Base-by-base conservation (phyloP, 2,113 vertebrate genomes). In the Macquaria ambigua region DNA sequence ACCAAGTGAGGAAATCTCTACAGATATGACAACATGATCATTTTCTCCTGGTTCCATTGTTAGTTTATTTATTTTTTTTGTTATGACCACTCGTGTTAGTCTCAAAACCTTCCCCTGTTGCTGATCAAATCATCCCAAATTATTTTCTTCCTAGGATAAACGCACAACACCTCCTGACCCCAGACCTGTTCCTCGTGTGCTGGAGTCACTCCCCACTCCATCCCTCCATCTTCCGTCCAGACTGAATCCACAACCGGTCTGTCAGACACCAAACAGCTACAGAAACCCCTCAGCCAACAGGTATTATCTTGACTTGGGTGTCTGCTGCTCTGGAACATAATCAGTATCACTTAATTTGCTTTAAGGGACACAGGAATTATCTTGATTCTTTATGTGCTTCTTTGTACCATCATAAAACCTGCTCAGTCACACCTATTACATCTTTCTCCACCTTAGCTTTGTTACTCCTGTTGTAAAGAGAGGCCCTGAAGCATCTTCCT, bases 381-480 rank as follows among this genome's bases (percentile, higher is more conserved):
- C 39, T 71, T 21, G 8, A 31, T 21, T 46, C n/a, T 63, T 20
- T 25, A 15, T 23, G 4, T 41, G 6, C 18, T 53, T 69, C 5
- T 76, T 43, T 52, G 15, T 28, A 25, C 10, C n/a, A 55, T 70
- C 2, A 63, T 39, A 18, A n/a, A 6, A 11, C 15, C 5, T 69
- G 3, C 20, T 1, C 12, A 28, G 0, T 43, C 21, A 63, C 43
- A 48, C 15, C 8, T 0, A 0, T 10, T 64, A 18, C 3, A 5
- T 71, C 23, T 37, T 20, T 69, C 31, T 34, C 77, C 81, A 48
- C 82, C 55, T 91, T 61, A 98, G 97, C 93, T 97, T 97, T 89
- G 94, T 96, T 84, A 98, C 98, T 1, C 97, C 98, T 28, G 90
- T 98, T 58, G 89, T 97, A 61, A 97, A 96, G 89, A 96, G 92